Conservation (phyloP, 2,113 vertebrate genomes). For the Rhinopomastus cyanomelas region DNA sequence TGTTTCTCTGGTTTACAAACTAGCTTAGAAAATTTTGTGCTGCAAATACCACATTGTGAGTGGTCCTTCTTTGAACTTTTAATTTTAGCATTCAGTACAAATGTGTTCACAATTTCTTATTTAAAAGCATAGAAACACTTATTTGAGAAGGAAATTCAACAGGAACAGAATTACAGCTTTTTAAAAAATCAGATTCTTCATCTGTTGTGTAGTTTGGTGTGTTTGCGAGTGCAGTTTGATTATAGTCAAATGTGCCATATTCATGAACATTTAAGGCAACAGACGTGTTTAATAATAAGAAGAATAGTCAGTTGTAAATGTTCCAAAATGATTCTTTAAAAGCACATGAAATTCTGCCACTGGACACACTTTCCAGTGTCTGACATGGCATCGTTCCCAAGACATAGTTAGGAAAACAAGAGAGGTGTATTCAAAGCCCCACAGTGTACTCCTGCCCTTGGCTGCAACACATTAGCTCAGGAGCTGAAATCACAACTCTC, state of each 20-base stretch:
- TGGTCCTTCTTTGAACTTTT: constrained; percentile 5
- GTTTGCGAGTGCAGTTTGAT: background rate
- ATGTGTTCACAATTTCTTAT: background rate
- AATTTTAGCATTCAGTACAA: background rate
- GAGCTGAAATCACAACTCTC: background rate
- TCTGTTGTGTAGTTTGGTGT: background rate
- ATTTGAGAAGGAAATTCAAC: background rate
- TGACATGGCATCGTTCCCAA: background rate
- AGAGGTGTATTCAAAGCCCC: background rate
- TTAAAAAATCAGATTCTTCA: background rate
- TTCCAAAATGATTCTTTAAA: constrained; percentile 38
- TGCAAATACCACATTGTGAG: background rate
- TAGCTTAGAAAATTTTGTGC: background rate
- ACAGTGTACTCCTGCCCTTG: background rate
- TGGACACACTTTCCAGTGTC: background rate
- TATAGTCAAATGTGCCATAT: background rate
- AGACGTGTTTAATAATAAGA: constrained; percentile 28
- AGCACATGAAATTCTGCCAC: background rate
- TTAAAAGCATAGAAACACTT: background rate
- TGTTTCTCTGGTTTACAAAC: background rate
- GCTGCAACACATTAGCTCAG: background rate
- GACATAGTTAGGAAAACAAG: background rate
- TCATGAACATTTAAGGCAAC: constrained; percentile 30
- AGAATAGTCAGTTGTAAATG: background rate
- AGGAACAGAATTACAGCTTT: background rate